These are phyloP conservation scores for Agriotes lineatus DNA, from an alignment of 2,888 invertebrate genomes.

Conservation along the genomic window DNA sequence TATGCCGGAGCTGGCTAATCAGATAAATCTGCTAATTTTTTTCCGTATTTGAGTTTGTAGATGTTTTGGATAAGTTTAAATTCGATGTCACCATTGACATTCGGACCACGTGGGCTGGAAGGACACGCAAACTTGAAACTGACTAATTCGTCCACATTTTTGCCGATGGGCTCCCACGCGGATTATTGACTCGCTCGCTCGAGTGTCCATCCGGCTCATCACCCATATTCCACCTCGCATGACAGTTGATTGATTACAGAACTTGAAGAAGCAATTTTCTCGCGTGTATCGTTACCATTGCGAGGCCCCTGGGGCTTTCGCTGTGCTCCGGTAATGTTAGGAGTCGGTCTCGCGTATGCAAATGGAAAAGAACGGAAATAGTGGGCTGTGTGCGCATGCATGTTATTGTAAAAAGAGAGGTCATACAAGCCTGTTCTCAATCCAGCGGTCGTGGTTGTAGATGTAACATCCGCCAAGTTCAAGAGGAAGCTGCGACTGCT, in stretches of 20 bases:
- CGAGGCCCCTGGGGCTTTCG: background rate
- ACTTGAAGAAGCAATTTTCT: background rate
- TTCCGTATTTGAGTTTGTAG: too few species aligned
- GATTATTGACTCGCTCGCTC: constrained; percentile 12
- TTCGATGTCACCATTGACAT: too few species aligned
- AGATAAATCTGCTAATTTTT: too few species aligned
- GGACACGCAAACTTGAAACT: constrained; percentile 14
- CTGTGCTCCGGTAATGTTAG: background rate
- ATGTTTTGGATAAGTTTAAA: too few species aligned
- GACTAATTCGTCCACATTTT: constrained; percentile 6
- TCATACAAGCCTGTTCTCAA: constrained; percentile 80
- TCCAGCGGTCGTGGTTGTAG: constrained; percentile 82
- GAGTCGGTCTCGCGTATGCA: too few species aligned
- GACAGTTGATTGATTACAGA: background rate
- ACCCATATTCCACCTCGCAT: background rate
- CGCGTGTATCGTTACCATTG: background rate
- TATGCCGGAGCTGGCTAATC: too few species aligned
- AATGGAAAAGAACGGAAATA: too few species aligned
- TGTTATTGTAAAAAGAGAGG: constrained; percentile 28
- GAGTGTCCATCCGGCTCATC: background rate
- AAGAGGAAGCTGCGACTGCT: constrained; percentile 76
- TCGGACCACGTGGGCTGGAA: constrained; percentile 5
- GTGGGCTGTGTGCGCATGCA: background rate
- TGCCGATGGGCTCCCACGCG: constrained; percentile 2
- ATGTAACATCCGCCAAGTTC: constrained; percentile 79